These are phyloP conservation scores for Aplocera efformata DNA, from an alignment of 2,888 invertebrate species.

Conservation along the genomic window DNA sequence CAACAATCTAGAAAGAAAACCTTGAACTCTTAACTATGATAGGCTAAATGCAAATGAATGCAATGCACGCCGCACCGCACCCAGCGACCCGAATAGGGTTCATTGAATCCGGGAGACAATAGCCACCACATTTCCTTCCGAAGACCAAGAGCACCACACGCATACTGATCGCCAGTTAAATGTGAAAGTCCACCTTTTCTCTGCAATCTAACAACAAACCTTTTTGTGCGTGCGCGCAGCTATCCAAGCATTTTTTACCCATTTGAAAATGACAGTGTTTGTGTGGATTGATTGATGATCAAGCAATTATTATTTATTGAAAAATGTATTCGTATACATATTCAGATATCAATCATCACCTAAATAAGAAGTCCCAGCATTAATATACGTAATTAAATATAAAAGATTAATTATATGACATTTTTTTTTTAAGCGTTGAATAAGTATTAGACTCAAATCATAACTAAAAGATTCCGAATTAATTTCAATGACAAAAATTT, in stretches of 20 bases:
- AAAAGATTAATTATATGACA: too few species aligned
- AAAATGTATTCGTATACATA: too few species aligned
- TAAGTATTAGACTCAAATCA: too few species aligned
- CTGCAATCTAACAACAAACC: slow-evolving; percentile 6
- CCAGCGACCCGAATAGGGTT: slow-evolving; percentile 58
- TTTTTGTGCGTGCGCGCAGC: slow-evolving; percentile 6
- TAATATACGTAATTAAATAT: too few species aligned
- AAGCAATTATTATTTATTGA: too few species aligned
- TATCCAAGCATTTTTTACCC: slow-evolving; percentile 1
- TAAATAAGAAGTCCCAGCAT: too few species aligned
- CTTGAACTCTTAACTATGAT: slow-evolving; percentile 18
- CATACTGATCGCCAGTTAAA: slow-evolving; percentile 48
- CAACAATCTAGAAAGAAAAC: slow-evolving; percentile 4
- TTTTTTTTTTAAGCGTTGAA: too few species aligned
- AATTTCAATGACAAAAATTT: too few species aligned
- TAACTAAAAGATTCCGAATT: too few species aligned
- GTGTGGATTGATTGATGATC: too few species aligned
- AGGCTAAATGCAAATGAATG: slow-evolving; percentile 15
- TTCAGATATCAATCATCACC: too few species aligned
- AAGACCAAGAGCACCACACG: slow-evolving; percentile 41
- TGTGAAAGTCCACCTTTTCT: slow-evolving; percentile 31
- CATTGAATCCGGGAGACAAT: slow-evolving; percentile 69
- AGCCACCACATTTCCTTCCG: slow-evolving; percentile 52
- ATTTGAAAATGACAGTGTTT: background rate
- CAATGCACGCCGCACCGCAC: slow-evolving; percentile 12